phyloP scores from a whole-genome alignment of 2,113 vertebrate species.

The Conger conger region DNA sequence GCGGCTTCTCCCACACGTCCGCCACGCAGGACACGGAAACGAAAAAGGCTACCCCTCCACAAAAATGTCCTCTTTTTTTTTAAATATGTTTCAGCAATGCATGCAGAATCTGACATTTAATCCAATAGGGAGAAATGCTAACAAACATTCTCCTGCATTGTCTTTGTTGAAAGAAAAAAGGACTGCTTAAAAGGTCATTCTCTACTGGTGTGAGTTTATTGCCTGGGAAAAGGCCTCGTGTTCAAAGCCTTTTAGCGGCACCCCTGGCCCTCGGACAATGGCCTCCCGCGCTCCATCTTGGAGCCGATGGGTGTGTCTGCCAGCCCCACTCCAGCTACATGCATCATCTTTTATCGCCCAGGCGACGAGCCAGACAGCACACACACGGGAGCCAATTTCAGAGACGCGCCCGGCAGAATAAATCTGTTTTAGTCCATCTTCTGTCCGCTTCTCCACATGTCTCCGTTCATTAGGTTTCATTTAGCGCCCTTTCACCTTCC shows the following conservation, averaged over 20 bases:
- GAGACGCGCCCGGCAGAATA: neutral
- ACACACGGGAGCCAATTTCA: neutral
- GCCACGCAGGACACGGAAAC: neutral
- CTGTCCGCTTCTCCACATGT: neutral
- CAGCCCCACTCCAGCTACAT: neutral
- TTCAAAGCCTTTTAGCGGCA: neutral
- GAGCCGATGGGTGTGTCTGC: neutral
- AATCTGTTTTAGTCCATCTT: neutral
- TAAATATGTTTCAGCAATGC: neutral
- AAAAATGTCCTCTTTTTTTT: neutral
- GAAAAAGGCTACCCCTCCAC: neutral
- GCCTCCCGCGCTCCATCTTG: neutral
- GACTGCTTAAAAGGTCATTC: slow-evolving; percentile 31
- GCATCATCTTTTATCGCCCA: neutral
- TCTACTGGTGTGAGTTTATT: slow-evolving; percentile 2
- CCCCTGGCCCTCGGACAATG: neutral
- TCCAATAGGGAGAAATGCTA: neutral
- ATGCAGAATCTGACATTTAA: slow-evolving; percentile 19
- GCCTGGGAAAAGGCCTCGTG: neutral
- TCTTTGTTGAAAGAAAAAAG: slow-evolving; percentile 7
- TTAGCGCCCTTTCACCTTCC: slow-evolving; percentile 11
- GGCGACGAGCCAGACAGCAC: neutral
- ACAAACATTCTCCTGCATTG: slow-evolving; percentile 25
- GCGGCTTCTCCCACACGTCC: neutral
- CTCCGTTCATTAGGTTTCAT: neutral